A percentile compares a stretch with the other conserved stretches of the same genome.
phyloP scores from a whole-genome alignment of 2,113 vertebrate genomes.

The Orthochromis malagaraziensis region DNA sequence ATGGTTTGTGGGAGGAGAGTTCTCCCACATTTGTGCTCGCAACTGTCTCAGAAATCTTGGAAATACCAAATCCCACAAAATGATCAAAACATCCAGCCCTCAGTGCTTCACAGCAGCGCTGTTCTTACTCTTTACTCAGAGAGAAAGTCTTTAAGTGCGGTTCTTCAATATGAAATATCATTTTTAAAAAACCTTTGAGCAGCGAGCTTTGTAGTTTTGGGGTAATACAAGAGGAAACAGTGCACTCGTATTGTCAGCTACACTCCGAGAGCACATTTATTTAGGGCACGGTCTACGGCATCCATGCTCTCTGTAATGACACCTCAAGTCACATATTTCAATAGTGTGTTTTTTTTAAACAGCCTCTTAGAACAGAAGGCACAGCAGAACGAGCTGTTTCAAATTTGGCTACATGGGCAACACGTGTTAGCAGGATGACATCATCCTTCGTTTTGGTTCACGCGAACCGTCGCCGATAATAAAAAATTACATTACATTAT shows the following conservation, averaged over 20 bases:
- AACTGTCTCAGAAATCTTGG: neutral
- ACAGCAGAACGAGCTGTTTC: neutral
- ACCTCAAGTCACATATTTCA: neutral
- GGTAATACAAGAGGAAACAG: neutral
- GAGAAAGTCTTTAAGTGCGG: neutral
- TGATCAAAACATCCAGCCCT: neutral
- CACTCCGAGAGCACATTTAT: neutral
- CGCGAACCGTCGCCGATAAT: rapidly evolving
- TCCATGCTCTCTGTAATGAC: neutral
- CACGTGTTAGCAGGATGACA: neutral
- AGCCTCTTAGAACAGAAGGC: neutral
- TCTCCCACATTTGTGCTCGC: neutral
- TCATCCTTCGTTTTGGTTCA: neutral
- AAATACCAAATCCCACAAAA: neutral
- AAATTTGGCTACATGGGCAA: neutral
- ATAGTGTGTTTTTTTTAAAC: neutral
- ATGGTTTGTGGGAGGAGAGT: neutral
- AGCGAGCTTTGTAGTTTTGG: neutral
- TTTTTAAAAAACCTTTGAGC: neutral
- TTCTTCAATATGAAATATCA: neutral
- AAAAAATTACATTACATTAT: neutral
- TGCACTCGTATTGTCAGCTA: neutral
- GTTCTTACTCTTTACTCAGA: neutral
- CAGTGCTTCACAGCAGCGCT: neutral
- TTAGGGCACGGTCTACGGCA: neutral